Percentiles rank a stretch among this genome's conserved stretches.
These are phyloP conservation scores for Piezodorus guildinii DNA, from an alignment of 1,140 invertebrate genomes.

Conservation along the genomic window DNA sequence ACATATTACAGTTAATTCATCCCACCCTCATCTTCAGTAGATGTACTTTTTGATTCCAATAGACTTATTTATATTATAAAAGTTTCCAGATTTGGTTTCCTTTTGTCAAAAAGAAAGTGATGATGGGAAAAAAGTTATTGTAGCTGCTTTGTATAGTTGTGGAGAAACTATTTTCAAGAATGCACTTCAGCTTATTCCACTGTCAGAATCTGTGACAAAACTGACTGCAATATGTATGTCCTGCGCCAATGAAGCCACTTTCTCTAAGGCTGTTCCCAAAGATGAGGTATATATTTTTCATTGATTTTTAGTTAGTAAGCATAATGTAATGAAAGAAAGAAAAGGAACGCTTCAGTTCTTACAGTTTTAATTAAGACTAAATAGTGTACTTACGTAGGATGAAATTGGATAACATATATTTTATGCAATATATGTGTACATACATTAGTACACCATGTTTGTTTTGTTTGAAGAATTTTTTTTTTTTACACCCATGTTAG, in stretches of 20 bases:
- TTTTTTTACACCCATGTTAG: no score
- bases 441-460: no score
- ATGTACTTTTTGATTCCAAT: neutral
- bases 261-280: conserved; percentile 36
- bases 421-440: no score
- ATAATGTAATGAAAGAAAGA: no score
- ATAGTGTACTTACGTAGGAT: no score
- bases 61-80: neutral
- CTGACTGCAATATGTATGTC: conserved; percentile 49
- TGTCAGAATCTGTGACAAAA: conserved; percentile 52
- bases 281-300: neutral
- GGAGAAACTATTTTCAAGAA: conserved; percentile 48
- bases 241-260: conserved; percentile 46
- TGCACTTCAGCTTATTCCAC: conserved; percentile 47
- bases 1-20: no score
- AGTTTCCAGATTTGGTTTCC: conserved; percentile 42
- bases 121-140: conserved; percentile 47
- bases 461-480: no score
- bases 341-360: no score
- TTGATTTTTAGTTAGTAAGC: no score
- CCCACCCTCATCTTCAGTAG: neutral
- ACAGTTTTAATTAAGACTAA: no score
- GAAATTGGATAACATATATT: no score
- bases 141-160: conserved; percentile 52
- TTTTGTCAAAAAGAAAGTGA: conserved; percentile 48